A percentile compares a stretch with the other conserved stretches of the same genome.
Evolutionary conservation across 2,797 vertebrate genomes (phyloP).

Genomic region (Paedocypris micromegethes): DNA sequence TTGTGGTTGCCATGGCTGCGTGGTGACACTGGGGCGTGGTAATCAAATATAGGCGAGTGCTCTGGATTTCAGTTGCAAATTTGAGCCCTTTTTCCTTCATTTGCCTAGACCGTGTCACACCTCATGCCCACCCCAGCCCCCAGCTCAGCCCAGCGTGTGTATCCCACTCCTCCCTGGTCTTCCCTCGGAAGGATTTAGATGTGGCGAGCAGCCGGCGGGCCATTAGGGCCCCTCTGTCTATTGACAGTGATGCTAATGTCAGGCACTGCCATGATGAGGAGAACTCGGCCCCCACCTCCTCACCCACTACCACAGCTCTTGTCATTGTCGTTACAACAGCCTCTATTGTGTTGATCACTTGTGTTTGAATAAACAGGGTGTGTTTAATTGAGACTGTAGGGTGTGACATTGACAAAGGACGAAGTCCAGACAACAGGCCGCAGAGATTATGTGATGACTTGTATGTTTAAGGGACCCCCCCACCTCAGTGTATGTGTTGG

Average conservation of each 20-base stretch:
- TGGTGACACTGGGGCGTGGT: slow-evolving; percentile 67
- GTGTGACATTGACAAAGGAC: slow-evolving; percentile 47
- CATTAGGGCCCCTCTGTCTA: slow-evolving; percentile 54
- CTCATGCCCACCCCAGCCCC: slow-evolving; percentile 39
- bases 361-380: slow-evolving; percentile 66
- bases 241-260: slow-evolving; percentile 59
- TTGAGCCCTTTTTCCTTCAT: slow-evolving; percentile 33
- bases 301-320: slow-evolving; percentile 51
- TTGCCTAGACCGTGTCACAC: slow-evolving; percentile 39
- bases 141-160: slow-evolving; percentile 27
- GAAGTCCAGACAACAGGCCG: slow-evolving; percentile 39
- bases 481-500: background rate
- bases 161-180: slow-evolving; percentile 38
- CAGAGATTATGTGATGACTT: slow-evolving; percentile 23
- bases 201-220: slow-evolving; percentile 39
- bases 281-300: slow-evolving; percentile 52
- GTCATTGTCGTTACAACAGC: slow-evolving; percentile 57
- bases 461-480: slow-evolving; percentile 14
- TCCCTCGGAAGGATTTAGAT: slow-evolving; percentile 54
- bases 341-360: slow-evolving; percentile 62
- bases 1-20: slow-evolving; percentile 76
- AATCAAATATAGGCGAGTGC: slow-evolving; percentile 70
- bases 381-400: slow-evolving; percentile 63
- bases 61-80: slow-evolving; percentile 67
- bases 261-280: slow-evolving; percentile 60